These are phyloP conservation scores for Phenganax marumi DNA, from an alignment of 92 coral and sea anemone species.

Conservation along the genomic window DNA sequence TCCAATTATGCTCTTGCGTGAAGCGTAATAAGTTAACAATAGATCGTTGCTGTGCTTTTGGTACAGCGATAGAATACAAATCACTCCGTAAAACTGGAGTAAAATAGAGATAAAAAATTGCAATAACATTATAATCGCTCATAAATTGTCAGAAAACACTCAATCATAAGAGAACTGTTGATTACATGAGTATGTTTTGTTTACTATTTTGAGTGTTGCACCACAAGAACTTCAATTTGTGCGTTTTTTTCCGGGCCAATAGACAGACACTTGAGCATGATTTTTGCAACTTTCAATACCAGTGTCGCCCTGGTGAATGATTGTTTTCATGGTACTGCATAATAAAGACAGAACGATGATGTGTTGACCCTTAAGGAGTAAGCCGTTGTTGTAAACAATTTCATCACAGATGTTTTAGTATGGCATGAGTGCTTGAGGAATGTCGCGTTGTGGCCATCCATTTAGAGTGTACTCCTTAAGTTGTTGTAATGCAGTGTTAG, in stretches of 20 bases:
- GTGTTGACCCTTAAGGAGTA: neutral
- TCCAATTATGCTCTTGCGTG: no score
- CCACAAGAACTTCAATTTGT: neutral
- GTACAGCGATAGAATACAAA: no score
- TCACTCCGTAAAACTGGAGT: no score
- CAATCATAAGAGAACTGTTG: no score
- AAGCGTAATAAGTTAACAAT: no score
- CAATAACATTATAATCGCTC: no score
- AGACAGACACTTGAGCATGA: neutral
- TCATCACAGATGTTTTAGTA: neutral
- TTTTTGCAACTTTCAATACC: neutral
- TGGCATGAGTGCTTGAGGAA: neutral
- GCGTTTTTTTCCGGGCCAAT: neutral
- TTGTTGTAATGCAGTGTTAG: slow-evolving; percentile 29
- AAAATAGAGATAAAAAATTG: no score
- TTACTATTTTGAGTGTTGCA: no score
- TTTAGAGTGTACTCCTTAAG: slow-evolving; percentile 28
- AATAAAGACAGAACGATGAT: neutral
- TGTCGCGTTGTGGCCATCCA: slow-evolving; percentile 38
- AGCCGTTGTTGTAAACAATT: neutral
- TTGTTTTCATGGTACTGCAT: neutral
- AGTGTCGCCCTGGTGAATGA: neutral
- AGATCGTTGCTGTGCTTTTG: no score
- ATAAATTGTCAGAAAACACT: no score
- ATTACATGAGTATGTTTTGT: no score